These are phyloP conservation scores for Melipona bicolor DNA, from an alignment of 2,888 invertebrate genomes.

Conservation along the genomic window DNA sequence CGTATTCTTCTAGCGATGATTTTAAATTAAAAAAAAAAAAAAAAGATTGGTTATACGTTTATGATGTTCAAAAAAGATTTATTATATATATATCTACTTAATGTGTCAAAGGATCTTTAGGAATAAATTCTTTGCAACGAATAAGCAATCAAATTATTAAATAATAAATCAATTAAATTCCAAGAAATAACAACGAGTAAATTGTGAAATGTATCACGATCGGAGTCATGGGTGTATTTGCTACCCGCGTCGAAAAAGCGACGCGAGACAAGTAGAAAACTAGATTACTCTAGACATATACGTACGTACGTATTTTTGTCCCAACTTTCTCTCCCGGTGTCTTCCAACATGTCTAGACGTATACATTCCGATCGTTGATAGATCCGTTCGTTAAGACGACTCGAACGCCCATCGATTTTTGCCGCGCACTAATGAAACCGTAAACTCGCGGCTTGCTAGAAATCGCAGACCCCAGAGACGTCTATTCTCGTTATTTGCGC, in stretches of 20 bases:
- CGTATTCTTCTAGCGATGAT: too few relatives aligned
- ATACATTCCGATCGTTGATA: neutral
- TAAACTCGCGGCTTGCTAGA: constrained; percentile 29
- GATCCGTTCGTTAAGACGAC: neutral
- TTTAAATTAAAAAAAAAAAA: too few relatives aligned
- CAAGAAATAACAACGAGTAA: too few relatives aligned
- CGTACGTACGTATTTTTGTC: neutral
- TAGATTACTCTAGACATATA: neutral
- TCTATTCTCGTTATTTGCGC: constrained; percentile 12
- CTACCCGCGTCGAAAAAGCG: neutral
- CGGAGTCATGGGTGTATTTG: neutral
- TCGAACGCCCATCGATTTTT: neutral
- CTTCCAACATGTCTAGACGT: neutral
- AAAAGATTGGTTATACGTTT: too few relatives aligned
- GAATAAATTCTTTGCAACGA: too few relatives aligned
- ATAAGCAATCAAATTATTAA: too few relatives aligned
- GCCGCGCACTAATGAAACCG: neutral
- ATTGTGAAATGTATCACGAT: neutral
- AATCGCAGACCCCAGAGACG: neutral
- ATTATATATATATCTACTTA: too few relatives aligned
- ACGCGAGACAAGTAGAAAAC: neutral
- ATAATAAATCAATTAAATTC: too few relatives aligned
- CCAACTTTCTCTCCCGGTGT: neutral
- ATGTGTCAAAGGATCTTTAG: too few relatives aligned
- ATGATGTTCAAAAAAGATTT: too few relatives aligned